Evolutionary conservation across 2,797 vertebrate species (phyloP).

Genomic region (Epinephelus awoara): DNA sequence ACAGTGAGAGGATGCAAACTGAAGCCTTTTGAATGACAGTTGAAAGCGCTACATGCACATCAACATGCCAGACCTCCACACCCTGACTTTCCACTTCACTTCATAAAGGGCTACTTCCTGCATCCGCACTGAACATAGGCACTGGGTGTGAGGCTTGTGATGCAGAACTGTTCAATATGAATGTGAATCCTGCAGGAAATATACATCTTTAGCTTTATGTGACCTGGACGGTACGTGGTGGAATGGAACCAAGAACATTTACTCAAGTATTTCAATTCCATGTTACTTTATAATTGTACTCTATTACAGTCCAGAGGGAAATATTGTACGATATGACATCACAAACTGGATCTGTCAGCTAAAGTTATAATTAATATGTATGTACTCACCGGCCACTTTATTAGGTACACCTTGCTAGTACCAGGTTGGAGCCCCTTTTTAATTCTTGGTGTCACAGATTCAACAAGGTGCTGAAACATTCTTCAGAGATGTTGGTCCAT

Average conservation of each 20-base stretch:
- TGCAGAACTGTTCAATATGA: not conserved
- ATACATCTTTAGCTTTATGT: not conserved
- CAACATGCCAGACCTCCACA: conserved; percentile 13
- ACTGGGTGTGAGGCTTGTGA: not conserved
- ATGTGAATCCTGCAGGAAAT: not conserved
- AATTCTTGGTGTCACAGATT: no score
- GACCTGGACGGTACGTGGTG: not conserved
- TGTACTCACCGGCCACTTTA: no score
- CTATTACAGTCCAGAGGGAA: not conserved
- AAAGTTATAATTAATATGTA: not conserved
- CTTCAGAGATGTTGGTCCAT: no score
- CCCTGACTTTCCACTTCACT: conserved; percentile 1
- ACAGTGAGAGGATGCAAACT: conserved; percentile 6
- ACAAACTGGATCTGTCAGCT: not conserved
- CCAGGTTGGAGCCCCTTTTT: no score
- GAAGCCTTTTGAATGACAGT: not conserved
- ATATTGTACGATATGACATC: not conserved
- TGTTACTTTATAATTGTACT: not conserved
- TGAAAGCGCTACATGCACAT: not conserved
- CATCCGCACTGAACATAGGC: not conserved
- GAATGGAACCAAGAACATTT: not conserved
- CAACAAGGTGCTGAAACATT: no score
- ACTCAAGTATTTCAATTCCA: not conserved
- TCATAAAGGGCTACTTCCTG: not conserved
- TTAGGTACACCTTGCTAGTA: no score